phyloP scores from a whole-genome alignment of 2,113 vertebrate species.

The Candoia aspera region DNA sequence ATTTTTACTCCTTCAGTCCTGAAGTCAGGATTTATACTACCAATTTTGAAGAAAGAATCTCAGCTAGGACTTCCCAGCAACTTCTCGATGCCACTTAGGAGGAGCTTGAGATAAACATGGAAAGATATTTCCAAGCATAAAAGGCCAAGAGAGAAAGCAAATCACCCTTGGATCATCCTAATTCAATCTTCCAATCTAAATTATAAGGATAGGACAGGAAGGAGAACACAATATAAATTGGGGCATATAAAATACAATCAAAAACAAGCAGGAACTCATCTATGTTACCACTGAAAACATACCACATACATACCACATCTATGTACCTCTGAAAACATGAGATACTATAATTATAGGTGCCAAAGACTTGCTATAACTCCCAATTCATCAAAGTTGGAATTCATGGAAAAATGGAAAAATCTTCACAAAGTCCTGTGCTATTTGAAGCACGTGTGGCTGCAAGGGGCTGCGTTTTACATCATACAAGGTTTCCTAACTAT shows the following conservation, averaged over 20 bases:
- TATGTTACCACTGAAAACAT: neutral
- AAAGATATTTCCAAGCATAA: neutral
- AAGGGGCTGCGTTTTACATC: neutral
- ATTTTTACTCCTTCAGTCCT: neutral
- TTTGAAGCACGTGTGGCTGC: no score
- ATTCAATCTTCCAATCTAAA: neutral
- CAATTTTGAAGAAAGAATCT: neutral
- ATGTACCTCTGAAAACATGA: neutral
- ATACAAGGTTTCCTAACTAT: neutral
- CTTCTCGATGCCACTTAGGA: neutral
- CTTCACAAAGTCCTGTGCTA: neutral
- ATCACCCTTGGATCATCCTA: neutral
- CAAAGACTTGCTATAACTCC: neutral
- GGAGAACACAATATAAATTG: neutral
- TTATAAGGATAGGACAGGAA: neutral
- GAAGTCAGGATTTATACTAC: neutral
- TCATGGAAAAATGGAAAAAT: neutral
- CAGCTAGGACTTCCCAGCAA: neutral
- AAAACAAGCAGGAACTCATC: neutral
- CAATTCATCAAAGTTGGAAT: neutral
- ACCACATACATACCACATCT: no score
- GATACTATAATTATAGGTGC: neutral
- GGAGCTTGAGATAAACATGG: neutral
- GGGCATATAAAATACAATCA: neutral
- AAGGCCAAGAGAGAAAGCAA: neutral